A percentile compares a stretch with the other conserved stretches of the same genome.
phyloP scores from a whole-genome alignment of 64 coral and sea anemone species.

The Montipora cactus region DNA sequence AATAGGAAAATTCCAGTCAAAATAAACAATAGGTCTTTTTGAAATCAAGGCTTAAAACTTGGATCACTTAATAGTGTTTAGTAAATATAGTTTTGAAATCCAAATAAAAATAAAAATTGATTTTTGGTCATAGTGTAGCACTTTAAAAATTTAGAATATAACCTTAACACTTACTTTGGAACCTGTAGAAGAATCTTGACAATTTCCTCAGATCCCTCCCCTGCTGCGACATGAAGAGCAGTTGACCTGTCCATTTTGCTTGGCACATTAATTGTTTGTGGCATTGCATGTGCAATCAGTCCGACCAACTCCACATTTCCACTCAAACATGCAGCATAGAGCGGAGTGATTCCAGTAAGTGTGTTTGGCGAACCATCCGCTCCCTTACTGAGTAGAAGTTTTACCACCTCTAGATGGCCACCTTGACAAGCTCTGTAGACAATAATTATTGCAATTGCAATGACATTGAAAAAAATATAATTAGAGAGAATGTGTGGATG shows the following conservation, averaged over 20 bases:
- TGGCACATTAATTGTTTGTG: slow-evolving; percentile 59
- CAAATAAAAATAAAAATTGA: too few relatives aligned
- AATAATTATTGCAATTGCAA: background rate
- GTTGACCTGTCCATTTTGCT: slow-evolving; percentile 80
- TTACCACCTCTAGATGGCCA: slow-evolving; percentile 80
- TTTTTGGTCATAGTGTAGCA: too few relatives aligned
- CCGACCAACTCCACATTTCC: slow-evolving; percentile 81
- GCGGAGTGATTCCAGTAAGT: slow-evolving; percentile 89
- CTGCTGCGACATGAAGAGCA: slow-evolving; percentile 90
- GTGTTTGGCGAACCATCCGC: slow-evolving; percentile 78
- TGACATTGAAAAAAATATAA: background rate
- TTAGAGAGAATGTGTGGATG: too few relatives aligned
- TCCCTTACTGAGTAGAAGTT: slow-evolving; percentile 71
- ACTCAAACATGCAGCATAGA: slow-evolving; percentile 87
- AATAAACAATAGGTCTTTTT: too few relatives aligned
- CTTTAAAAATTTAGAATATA: too few relatives aligned
- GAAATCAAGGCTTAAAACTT: too few relatives aligned
- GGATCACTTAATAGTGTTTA: too few relatives aligned
- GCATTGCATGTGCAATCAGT: slow-evolving; percentile 75
- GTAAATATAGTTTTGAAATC: too few relatives aligned
- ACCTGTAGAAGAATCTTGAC: slow-evolving; percentile 80
- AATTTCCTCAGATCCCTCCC: slow-evolving; percentile 76
- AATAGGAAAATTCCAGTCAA: too few relatives aligned
- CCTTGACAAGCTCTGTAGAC: slow-evolving; percentile 71
- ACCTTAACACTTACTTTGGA: slow-evolving; percentile 66